Evolutionary conservation across 2,888 invertebrate genomes (phyloP), one percentile per base, ranked within the genome.

Genomic region (Monochamus alternatus): DNA sequence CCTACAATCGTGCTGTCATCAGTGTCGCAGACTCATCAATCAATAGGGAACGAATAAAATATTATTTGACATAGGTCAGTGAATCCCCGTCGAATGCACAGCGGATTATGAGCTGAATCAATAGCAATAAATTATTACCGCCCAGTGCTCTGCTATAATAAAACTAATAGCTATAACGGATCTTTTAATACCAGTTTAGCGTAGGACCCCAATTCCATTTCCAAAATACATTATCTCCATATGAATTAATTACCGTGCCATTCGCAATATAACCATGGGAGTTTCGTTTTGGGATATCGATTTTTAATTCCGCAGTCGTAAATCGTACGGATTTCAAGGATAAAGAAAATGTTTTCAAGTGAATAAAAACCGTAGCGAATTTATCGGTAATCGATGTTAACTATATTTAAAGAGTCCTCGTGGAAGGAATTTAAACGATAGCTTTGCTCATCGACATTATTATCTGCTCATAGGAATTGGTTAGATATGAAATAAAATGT

Each of bases 11-110:
- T 22, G 22, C 22, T 22, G 22, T 38, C 38, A 38, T 38, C 38
- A 38, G 5, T 38, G 38, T 38, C 38, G 38, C 7, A 64, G 12
- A 31, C 22, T 62, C 12, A 10, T 5, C 52, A 63, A 68, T 68
- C 68, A 62, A 74, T 74, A 74, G 8, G 4, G 30, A 63, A 55
- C 55, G 43, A 68, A 72, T 64, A 72, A 72, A 64, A 68, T 47
- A 55, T 63, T 38, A 43, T 68, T 68, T 68, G 63, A 12, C 68
- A 38, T 74, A 74, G 74, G 68, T 74, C 74, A 74, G 74, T 68
- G 69, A 60, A 68, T 68, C 63, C 44, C 31, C 55, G 68, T 51
- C 14, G 47, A 44, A 14, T 69, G 59, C 69, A 69, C 32, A 44
- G 44, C 31, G 69, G 51, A 60, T 38, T 44, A 60, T 31, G 31